A percentile compares a stretch with the other conserved stretches of the same genome.
These are phyloP conservation scores for Heliconius cydno DNA, from an alignment of 2,888 invertebrate genomes.

Conservation along the genomic window DNA sequence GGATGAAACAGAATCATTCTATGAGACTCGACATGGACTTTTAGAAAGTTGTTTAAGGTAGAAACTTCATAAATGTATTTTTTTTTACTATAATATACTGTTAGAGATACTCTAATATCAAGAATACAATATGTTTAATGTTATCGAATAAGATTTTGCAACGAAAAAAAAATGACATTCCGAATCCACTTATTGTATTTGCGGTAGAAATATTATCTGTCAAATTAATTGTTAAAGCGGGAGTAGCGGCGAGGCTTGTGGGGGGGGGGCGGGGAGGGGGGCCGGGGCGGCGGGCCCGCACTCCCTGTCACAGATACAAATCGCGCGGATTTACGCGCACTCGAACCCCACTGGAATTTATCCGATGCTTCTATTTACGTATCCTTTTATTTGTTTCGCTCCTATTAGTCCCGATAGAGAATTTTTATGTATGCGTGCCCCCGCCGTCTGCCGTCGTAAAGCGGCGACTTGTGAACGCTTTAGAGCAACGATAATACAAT, in stretches of 20 bases:
- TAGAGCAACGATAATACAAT: conserved; percentile 79
- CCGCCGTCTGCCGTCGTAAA: conserved; percentile 79
- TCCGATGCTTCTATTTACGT: conserved; percentile 82
- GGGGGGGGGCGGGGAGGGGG: conserved; percentile 37
- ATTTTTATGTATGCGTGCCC: conserved; percentile 82
- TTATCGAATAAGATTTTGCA: not conserved
- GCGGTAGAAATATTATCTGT: conserved; percentile 62
- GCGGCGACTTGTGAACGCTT: conserved; percentile 79
- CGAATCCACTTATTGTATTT: conserved; percentile 50
- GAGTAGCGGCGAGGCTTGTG: conserved; percentile 45
- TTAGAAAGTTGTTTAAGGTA: too few species aligned
- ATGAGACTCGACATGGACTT: not conserved
- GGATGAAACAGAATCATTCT: conserved; percentile 28
- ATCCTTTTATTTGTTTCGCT: conserved; percentile 83
- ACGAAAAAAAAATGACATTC: conserved; percentile 41
- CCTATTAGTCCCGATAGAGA: conserved; percentile 83
- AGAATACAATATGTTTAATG: not conserved
- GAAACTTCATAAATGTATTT: too few species aligned
- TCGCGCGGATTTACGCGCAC: conserved; percentile 83
- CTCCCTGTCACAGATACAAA: conserved; percentile 83
- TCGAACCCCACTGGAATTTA: conserved; percentile 82
- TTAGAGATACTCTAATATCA: not conserved
- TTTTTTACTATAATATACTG: too few species aligned
- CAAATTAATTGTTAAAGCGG: conserved; percentile 76
- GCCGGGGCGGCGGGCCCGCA: conserved; percentile 57